Percentiles rank a stretch among this genome's conserved stretches.
phyloP scores from a whole-genome alignment of 2,797 vertebrate genomes.

The Macroramphosus scolopax region DNA sequence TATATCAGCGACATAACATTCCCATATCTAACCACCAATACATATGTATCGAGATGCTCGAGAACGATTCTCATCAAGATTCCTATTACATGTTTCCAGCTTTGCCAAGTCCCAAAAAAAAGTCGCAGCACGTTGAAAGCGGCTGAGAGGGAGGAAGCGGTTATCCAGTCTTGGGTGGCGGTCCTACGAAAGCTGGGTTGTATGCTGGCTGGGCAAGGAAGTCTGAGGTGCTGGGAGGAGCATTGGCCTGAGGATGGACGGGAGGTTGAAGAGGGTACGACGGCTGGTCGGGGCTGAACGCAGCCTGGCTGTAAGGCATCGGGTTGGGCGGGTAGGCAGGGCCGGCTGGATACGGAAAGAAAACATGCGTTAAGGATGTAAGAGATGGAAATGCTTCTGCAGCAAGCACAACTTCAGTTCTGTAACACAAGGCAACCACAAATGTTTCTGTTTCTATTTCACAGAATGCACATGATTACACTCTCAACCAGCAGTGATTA shows the following conservation, averaged over 20 bases:
- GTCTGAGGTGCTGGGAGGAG: constrained; percentile 19
- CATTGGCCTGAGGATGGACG: constrained; percentile 24
- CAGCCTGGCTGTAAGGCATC: constrained; percentile 77
- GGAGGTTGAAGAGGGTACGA: constrained; percentile 62
- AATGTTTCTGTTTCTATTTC: constrained; percentile 5
- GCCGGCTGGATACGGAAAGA: constrained; percentile 39
- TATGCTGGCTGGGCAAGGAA: constrained; percentile 83
- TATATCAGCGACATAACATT: constrained; percentile 9
- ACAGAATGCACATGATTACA: neutral
- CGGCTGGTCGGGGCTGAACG: constrained; percentile 61
- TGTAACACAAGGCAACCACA: neutral
- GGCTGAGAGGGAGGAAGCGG: constrained; percentile 33
- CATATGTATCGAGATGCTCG: constrained; percentile 1
- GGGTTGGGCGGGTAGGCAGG: constrained; percentile 55
- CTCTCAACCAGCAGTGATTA: neutral
- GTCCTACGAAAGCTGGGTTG: constrained; percentile 84
- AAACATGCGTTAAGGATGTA: constrained; percentile 10
- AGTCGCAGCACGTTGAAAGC: constrained; percentile 16
- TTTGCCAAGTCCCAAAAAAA: constrained; percentile 23
- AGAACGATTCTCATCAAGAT: constrained; percentile 1
- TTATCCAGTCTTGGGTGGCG: constrained; percentile 76
- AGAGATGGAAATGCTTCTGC: neutral
- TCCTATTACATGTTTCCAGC: constrained; percentile 17
- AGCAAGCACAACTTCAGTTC: constrained; percentile 12
- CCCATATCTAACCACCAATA: constrained; percentile 16